Conservation (phyloP, 2,888 invertebrate species). For the Marronus borbonicus region DNA sequence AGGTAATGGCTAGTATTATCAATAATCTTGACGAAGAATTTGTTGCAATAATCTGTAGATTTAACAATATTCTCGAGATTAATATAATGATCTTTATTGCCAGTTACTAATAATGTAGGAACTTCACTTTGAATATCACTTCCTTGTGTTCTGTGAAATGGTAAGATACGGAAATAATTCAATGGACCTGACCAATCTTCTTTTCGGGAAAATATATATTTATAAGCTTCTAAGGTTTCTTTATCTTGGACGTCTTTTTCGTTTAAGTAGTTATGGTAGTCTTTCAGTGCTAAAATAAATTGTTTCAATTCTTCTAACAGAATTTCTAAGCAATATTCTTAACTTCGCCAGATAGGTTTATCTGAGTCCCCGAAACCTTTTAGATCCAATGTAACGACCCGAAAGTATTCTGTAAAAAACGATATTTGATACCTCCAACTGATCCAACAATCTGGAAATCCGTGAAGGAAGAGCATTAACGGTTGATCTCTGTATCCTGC, state of each 20-base stretch:
- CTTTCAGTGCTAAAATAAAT: conserved; percentile 75
- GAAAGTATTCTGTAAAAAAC: conserved; percentile 70
- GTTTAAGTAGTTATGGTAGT: conserved; percentile 73
- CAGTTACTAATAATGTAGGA: conserved; percentile 70
- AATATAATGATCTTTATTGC: conserved; percentile 76
- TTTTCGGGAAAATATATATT: conserved; percentile 80
- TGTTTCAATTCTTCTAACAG: conserved; percentile 78
- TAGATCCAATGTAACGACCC: conserved; percentile 83
- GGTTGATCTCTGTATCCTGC: conserved; percentile 76
- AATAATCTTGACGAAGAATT: conserved; percentile 77
- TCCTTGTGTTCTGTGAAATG: conserved; percentile 72
- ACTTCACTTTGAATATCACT: conserved; percentile 66
- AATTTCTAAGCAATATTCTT: conserved; percentile 75
- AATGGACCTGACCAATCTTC: conserved; percentile 83
- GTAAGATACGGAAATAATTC: conserved; percentile 81
- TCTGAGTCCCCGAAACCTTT: conserved; percentile 87
- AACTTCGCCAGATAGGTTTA: conserved; percentile 76
- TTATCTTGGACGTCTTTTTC: conserved; percentile 67
- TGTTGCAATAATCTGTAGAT: conserved; percentile 77
- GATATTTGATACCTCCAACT: conserved; percentile 78
- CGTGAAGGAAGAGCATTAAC: conserved; percentile 81
- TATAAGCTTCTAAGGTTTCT: conserved; percentile 80
- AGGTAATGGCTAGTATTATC: conserved; percentile 82
- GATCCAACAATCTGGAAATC: conserved; percentile 88
- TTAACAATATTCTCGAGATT: conserved; percentile 77